Base-by-base conservation (phyloP, 2,888 invertebrate species). In the Cephus pygmeus region DNA sequence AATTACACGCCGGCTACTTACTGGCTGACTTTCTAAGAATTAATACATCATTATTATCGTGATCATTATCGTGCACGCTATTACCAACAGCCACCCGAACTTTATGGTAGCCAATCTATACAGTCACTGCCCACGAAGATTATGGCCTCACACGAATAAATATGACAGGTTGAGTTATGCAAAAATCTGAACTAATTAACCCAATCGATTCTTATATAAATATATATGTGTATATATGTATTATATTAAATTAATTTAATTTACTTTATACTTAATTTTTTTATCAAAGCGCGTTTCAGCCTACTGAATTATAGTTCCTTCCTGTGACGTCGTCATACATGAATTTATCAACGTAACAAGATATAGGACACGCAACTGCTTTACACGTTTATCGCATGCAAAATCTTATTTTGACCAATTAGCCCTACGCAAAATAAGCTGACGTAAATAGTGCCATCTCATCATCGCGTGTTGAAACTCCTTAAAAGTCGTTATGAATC, bases 11-110 rank as follows among this genome's bases (percentile, higher is more conserved):
- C 79, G 73, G 77, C 69, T 77, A 56, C 69, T 75, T 73, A 73
- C 73, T 75, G 73, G 69, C 78, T 73, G 75, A 76, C 76, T 80
- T 80, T 76, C 71, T 69, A 68, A 78, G 76, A 79, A 80, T 76
- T 78, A 78, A 80, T 78, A 78, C 76, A 76, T 80, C 76, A 74
- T 76, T 78, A 75, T 75, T 78, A 75, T 75, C 77, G 30, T 34
- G 71, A 71, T 71, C 71, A 34, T 71, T 71, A 71, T 31, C 71
- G 71, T n/a, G 71, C 71, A 71, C 71, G 71, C 31, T 71, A 71
- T 34, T 56, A 71, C 71, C 71, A 31, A 33, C 31, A 71, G 71
- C 33, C 23, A 56, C 56, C 56, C 56, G 56, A 56, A 56, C 15
- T 56, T 56, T 56, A 56, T 56, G 56, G 56, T 56, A 56, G 56